Evolutionary conservation across 2,113 vertebrate genomes (phyloP).

Genomic region (Melanerpes aurifrons): DNA sequence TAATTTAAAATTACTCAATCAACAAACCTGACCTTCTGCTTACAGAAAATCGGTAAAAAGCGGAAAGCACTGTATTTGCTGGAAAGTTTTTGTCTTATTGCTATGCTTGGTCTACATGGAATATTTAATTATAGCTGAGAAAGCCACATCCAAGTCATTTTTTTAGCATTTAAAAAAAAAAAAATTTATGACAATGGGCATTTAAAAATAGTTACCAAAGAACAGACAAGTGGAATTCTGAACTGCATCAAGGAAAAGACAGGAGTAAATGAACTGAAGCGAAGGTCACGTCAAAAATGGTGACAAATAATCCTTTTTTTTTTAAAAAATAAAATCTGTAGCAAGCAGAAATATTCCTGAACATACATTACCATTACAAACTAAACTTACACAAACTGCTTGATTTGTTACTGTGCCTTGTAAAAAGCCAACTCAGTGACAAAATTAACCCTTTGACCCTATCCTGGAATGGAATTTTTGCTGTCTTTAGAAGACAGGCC

Average conservation of each 20-base stretch:
- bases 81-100: background rate
- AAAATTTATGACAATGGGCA: background rate
- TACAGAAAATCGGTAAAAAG: background rate
- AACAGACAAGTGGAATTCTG: background rate
- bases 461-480: constrained; percentile 72
- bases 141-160: background rate
- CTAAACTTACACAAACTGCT: constrained; percentile 54
- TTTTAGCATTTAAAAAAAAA: background rate
- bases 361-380: constrained; percentile 36
- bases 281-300: background rate
- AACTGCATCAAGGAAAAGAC: background rate
- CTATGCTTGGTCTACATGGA: background rate
- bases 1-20: background rate
- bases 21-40: background rate
- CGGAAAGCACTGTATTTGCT: background rate
- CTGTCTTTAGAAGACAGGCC: constrained; percentile 63
- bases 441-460: constrained; percentile 74
- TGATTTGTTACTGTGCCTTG: constrained; percentile 61
- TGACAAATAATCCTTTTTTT: background rate
- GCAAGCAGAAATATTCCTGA: constrained; percentile 18
- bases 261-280: background rate
- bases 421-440: constrained; percentile 61
- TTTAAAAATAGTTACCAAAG: background rate
- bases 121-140: background rate
- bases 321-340: background rate